A percentile compares a stretch with the other conserved stretches of the same genome.
phyloP scores from a whole-genome alignment of 2,888 invertebrate species.

The Sepioteuthis lessoniana region DNA sequence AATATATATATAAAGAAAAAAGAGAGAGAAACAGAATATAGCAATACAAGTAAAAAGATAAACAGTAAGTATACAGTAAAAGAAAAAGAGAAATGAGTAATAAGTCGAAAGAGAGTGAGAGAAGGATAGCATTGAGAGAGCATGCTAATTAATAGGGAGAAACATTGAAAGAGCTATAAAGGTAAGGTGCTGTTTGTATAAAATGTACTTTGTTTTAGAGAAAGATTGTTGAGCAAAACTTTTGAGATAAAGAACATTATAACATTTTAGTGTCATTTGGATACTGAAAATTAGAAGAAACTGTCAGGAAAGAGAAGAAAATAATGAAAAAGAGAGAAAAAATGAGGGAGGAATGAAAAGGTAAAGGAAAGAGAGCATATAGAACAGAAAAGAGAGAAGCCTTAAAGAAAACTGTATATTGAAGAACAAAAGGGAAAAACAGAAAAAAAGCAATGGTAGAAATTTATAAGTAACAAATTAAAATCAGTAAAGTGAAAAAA shows the following conservation, averaged over 20 bases:
- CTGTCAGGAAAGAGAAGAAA: not conserved
- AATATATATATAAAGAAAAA: not conserved
- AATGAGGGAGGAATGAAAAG: not conserved
- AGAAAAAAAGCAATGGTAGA: not conserved
- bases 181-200: slow-evolving; percentile 5
- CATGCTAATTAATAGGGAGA: not conserved
- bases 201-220: not conserved
- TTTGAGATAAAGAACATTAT: not conserved
- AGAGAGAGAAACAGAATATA: not conserved
- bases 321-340: not conserved
- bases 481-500: not conserved
- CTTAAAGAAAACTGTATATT: not conserved
- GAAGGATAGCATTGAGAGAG: not conserved
- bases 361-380: not conserved
- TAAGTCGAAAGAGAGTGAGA: not conserved
- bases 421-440: not conserved
- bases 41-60: not conserved
- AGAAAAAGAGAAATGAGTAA: slow-evolving; percentile 17
- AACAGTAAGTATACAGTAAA: not conserved
- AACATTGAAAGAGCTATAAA: not conserved
- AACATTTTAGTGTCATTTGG: not conserved
- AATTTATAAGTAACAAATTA: too few relatives aligned
- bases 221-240: not conserved
- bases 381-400: not conserved
- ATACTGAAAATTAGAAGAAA: not conserved